These are phyloP conservation scores for Noctua janthina DNA, from an alignment of 2,888 invertebrate species.

Conservation along the genomic window DNA sequence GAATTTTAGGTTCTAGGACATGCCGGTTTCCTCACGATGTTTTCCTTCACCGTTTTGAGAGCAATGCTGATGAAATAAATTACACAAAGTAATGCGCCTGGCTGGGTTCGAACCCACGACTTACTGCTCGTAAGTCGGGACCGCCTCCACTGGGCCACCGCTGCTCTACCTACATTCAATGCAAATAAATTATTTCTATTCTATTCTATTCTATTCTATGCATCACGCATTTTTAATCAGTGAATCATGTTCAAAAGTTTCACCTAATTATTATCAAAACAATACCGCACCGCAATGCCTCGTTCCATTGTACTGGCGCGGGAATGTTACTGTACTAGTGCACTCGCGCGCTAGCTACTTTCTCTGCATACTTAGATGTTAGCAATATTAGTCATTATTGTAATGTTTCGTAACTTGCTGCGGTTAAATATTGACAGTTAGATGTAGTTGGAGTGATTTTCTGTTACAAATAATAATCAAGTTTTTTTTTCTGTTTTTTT, in stretches of 20 bases:
- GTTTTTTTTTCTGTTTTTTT: no score
- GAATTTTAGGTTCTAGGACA: no score
- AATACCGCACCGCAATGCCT: conserved; percentile 13
- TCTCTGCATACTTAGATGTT: conserved; percentile 34
- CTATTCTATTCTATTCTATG: no score
- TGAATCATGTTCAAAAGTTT: conserved; percentile 24
- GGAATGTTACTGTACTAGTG: conserved; percentile 44
- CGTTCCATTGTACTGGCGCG: conserved; percentile 47
- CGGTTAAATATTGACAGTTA: conserved; percentile 19
- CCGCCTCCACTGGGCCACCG: no score
- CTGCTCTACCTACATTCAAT: no score
- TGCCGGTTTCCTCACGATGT: no score
- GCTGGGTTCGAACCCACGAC: no score
- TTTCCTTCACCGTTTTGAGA: no score
- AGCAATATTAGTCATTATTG: conserved; percentile 38
- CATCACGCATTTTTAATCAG: not conserved
- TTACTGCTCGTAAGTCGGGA: no score
- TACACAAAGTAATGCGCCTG: no score
- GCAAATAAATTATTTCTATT: no score
- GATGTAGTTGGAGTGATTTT: not conserved
- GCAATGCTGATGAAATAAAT: no score
- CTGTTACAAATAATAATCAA: not conserved
- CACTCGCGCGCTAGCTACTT: conserved; percentile 33
- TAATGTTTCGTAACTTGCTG: conserved; percentile 31
- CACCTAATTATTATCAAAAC: conserved; percentile 24